Percentiles rank a stretch among this genome's conserved stretches.
These are phyloP conservation scores for Eretmochelys imbricata DNA, from an alignment of 2,113 vertebrate genomes.

Conservation along the genomic window DNA sequence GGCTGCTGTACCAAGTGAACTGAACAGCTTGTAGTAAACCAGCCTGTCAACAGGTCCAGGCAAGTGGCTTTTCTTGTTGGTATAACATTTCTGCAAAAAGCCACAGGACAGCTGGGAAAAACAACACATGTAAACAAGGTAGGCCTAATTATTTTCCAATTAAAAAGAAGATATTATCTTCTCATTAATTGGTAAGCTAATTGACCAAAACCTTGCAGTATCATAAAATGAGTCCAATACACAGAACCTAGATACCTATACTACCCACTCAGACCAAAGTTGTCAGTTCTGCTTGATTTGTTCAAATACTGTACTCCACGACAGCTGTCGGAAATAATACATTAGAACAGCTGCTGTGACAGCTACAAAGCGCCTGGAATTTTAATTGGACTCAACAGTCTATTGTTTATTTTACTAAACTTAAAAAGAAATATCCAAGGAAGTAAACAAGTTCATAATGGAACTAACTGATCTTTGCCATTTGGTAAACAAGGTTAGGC, in stretches of 20 bases:
- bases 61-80: conserved; percentile 19
- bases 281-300: conserved; percentile 79
- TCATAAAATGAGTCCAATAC: conserved; percentile 4
- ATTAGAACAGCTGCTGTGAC: conserved; percentile 80
- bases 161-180: conserved; percentile 64
- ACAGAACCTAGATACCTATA: conserved; percentile 31
- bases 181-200: conserved; percentile 69
- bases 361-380: conserved; percentile 70
- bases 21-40: neutral
- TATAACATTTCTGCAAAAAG: conserved; percentile 13
- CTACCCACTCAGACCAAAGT: conserved; percentile 3
- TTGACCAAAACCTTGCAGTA: conserved; percentile 49
- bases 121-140: conserved; percentile 61
- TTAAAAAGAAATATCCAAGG: conserved; percentile 45
- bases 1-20: neutral
- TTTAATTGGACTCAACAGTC: conserved; percentile 77
- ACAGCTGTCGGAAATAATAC: conserved; percentile 83
- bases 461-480: conserved; percentile 25
- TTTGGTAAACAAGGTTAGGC: conserved; percentile 17
- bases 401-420: conserved; percentile 56
- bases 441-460: conserved; percentile 34
- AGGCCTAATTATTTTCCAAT: conserved; percentile 63
- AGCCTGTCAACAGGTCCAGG: conserved; percentile 12
- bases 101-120: conserved; percentile 55
- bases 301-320: conserved; percentile 64